Conservation (phyloP, 2,888 invertebrate species). For the Axea sp. region DNA sequence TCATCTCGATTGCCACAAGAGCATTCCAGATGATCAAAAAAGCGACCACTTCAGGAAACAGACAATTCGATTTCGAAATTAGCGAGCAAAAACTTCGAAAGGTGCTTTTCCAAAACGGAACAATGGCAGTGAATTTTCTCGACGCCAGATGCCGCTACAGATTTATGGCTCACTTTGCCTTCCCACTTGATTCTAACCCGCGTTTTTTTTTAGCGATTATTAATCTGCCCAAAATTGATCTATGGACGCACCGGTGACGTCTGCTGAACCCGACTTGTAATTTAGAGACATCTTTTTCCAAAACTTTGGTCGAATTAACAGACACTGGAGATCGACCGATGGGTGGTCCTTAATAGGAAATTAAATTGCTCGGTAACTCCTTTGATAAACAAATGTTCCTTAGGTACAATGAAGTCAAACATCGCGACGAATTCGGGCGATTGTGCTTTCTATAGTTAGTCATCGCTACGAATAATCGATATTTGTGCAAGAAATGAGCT, state of each 20-base stretch:
- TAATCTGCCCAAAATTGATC: constrained; percentile 42
- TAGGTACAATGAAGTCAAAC: constrained; percentile 35
- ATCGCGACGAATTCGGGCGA: constrained; percentile 41
- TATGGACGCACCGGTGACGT: constrained; percentile 17
- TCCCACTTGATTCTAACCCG: not conserved
- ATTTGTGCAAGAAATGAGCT: constrained; percentile 58
- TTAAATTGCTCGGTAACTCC: constrained; percentile 14
- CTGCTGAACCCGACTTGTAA: constrained; percentile 30
- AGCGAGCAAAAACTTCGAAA: constrained; percentile 74
- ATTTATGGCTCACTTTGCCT: constrained; percentile 74
- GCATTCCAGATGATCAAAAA: too few relatives aligned
- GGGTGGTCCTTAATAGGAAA: constrained; percentile 34
- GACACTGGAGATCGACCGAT: constrained; percentile 7
- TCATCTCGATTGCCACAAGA: too few relatives aligned
- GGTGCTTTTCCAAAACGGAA: constrained; percentile 78
- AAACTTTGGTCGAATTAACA: constrained; percentile 18
- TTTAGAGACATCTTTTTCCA: constrained; percentile 39
- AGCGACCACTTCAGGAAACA: too few relatives aligned
- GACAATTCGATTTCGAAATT: constrained; percentile 72
- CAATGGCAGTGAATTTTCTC: constrained; percentile 72
- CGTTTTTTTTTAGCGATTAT: constrained; percentile 24
- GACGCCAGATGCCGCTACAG: constrained; percentile 76
- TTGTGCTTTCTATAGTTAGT: constrained; percentile 10
- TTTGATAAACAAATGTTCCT: constrained; percentile 39
- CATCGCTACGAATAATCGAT: constrained; percentile 49